phyloP scores from a whole-genome alignment of 2,797 vertebrate species.

The Lacerta viridis region DNA sequence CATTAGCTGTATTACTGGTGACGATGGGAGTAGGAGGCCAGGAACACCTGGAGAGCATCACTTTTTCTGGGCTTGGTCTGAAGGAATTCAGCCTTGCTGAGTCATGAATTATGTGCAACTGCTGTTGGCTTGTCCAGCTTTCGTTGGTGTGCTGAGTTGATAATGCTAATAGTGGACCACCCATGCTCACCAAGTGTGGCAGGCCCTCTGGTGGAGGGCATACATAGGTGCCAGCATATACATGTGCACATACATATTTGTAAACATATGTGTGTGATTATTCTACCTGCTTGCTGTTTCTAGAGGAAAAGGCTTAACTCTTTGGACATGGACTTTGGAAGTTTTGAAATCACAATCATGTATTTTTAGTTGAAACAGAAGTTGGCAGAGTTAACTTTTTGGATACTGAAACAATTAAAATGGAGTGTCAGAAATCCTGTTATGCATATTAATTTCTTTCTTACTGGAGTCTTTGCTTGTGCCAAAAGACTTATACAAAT shows the following conservation, averaged over 20 bases:
- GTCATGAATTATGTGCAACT: background rate
- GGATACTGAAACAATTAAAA: background rate
- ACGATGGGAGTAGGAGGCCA: too few species aligned
- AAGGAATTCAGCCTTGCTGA: background rate
- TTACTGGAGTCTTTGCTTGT: background rate
- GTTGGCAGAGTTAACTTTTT: background rate
- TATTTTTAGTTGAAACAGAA: background rate
- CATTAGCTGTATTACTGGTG: too few species aligned
- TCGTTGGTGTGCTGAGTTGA: background rate
- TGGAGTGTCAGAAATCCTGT: background rate
- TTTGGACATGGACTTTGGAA: background rate
- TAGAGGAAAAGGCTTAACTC: background rate
- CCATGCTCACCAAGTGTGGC: background rate
- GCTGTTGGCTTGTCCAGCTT: constrained; percentile 15
- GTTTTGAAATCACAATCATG: background rate
- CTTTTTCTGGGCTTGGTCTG: too few species aligned
- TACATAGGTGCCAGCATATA: too few species aligned
- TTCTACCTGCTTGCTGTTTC: background rate
- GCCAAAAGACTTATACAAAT: background rate
- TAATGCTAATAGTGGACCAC: background rate
- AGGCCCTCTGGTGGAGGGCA: background rate
- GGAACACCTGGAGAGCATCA: too few species aligned
- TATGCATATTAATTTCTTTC: background rate
- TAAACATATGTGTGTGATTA: background rate
- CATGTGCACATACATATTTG: too few species aligned